These are phyloP conservation scores for Agrochola lychnidis DNA, from an alignment of 2,888 invertebrate genomes.

Conservation along the genomic window DNA sequence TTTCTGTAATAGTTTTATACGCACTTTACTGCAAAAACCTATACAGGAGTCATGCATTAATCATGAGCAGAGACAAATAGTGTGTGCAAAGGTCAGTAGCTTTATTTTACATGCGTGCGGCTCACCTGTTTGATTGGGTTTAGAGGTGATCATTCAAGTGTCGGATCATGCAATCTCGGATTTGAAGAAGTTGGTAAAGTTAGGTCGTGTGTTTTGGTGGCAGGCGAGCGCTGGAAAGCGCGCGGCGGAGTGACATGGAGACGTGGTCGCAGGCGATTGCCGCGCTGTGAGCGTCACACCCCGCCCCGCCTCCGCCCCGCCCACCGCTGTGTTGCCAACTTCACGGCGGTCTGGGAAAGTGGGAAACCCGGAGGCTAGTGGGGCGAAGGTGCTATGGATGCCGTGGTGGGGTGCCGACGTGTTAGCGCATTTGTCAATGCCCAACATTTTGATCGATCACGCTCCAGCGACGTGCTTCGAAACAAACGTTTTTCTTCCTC, in stretches of 20 bases:
- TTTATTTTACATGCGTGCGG: conserved; percentile 82
- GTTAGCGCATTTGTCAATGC: conserved; percentile 71
- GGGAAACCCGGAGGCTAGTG: conserved; percentile 83
- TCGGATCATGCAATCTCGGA: conserved; percentile 54
- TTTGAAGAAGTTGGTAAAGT: conserved; percentile 38
- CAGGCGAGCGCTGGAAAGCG: conserved; percentile 76
- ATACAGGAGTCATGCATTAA: conserved; percentile 83
- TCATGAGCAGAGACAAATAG: conserved; percentile 88
- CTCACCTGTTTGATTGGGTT: conserved; percentile 82
- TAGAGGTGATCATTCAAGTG: conserved; percentile 54
- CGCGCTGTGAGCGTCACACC: conserved; percentile 76
- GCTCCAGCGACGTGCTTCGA: conserved; percentile 47
- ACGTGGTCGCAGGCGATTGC: conserved; percentile 67
- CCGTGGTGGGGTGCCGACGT: conserved; percentile 76
- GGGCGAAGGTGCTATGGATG: conserved; percentile 77
- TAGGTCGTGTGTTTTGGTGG: conserved; percentile 49
- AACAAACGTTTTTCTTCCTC: conserved; percentile 52
- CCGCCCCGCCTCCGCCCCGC: conserved; percentile 83
- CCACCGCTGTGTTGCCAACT: conserved; percentile 82
- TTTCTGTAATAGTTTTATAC: conserved; percentile 73
- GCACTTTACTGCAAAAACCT: conserved; percentile 84
- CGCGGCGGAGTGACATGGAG: conserved; percentile 72
- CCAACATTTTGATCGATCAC: conserved; percentile 73
- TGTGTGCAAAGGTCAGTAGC: conserved; percentile 86
- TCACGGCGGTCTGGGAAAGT: conserved; percentile 84